Evolutionary conservation across 2,888 invertebrate species (phyloP), one percentile per base, ranked within the genome.

Genomic region (Clostera curtula): DNA sequence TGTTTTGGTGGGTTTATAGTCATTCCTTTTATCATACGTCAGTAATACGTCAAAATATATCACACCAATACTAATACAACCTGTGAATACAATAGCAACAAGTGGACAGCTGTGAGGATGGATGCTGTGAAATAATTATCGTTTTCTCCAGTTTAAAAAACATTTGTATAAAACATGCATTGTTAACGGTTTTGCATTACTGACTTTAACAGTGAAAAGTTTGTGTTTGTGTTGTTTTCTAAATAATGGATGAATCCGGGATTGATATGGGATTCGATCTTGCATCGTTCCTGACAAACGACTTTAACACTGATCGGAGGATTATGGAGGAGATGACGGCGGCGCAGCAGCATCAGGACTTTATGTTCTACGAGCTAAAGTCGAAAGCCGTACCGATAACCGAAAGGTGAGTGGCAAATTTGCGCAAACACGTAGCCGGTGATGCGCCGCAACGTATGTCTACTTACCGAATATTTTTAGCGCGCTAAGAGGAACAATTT

Each of bases 231-330:
- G 27, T 34, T 25, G 13, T 55, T 53, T 56, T 57, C 34, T 48
- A 76, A 65, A n/a, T n/a, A 62, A 87, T 87, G 87, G 87, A 88
- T 69, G 88, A 88, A 66, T 88, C 88, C 50, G 88, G 88, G 43
- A 87, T 88, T 49, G 88, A 88, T 56, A 85, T 88, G 85, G 88
- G 85, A 37, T 88, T 86, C 56, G 88, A 88, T 76, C 82, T 88
- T 54, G 86, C 85, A 35, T 85, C 87, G 40, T 76, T 87, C 45
- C 74, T 86, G 41, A 74, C 82, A 41, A 86, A 85, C 55, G 85
- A 85, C 64, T 80, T 76, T 49, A 84, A 72, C 53, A 66, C 71
- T 47, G 85, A 86, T 52, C 79, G 79, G 55, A 83, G 71, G 65
- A 79, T 79, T 41, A 73, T 86, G 48, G 84, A 86, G 43, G 86